phyloP scores from a whole-genome alignment of 2,113 vertebrate genomes.

The Paracanthobrama guichenoti region DNA sequence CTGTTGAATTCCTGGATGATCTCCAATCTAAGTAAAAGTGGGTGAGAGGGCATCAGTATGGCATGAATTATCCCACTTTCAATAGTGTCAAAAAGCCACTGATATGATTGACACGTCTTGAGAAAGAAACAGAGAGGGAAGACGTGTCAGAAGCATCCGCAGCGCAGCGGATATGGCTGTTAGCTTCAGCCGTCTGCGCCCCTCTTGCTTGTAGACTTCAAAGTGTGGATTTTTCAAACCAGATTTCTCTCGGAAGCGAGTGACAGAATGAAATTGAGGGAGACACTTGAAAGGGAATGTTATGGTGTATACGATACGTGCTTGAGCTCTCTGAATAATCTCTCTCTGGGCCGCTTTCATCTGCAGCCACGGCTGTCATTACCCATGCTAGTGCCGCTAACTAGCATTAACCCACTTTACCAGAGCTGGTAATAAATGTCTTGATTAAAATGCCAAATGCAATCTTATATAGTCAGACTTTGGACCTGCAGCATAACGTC shows the following conservation, averaged over 20 bases:
- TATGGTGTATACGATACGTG: neutral
- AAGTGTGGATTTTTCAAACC: conserved; percentile 35
- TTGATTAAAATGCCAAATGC: neutral
- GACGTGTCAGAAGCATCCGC: conserved; percentile 33
- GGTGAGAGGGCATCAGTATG: conserved; percentile 54
- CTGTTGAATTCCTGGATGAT: neutral
- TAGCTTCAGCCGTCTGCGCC: conserved; percentile 2
- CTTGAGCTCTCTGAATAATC: conserved; percentile 7
- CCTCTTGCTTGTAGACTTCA: conserved; percentile 32
- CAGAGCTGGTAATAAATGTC: neutral
- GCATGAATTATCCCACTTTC: conserved; percentile 64
- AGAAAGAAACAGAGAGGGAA: conserved; percentile 11
- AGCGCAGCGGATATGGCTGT: conserved; percentile 43
- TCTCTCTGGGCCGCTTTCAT: conserved; percentile 12
- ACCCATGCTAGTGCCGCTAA: neutral
- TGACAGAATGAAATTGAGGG: conserved; percentile 31
- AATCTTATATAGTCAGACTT: neutral
- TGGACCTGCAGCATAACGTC: neutral
- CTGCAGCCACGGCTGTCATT: neutral
- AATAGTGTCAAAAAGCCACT: conserved; percentile 43
- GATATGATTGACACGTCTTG: conserved; percentile 42
- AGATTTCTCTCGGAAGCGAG: conserved; percentile 33
- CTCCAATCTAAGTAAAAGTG: neutral
- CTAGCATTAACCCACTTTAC: neutral
- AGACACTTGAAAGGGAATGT: conserved; percentile 44